These are phyloP conservation scores for Myioborus melanocephalus DNA, from an alignment of 2,797 vertebrate species.

Conservation along the genomic window DNA sequence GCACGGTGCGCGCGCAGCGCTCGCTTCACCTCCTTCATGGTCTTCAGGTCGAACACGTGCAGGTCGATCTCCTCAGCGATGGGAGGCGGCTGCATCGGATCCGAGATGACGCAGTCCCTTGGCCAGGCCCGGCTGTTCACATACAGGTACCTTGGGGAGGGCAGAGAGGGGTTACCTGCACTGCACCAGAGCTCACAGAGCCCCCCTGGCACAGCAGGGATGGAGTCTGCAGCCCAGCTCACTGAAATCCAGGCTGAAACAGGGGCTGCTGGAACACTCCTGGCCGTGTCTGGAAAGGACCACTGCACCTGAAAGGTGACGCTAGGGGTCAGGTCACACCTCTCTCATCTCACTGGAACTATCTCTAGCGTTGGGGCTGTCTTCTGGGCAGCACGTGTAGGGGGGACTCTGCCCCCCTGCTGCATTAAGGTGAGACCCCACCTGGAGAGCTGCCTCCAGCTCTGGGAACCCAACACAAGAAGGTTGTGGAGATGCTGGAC, in stretches of 20 bases:
- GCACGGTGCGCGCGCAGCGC: conserved; percentile 90
- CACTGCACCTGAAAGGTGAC: no score
- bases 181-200: fast-evolving
- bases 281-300: neutral
- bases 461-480: neutral
- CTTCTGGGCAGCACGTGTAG: neutral
- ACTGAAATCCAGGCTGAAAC: neutral
- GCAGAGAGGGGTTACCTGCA: neutral
- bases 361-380: neutral
- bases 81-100: conserved; percentile 94
- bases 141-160: conserved; percentile 86
- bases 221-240: neutral
- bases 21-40: conserved; percentile 88
- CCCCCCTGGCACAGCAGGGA: neutral
- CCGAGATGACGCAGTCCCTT: conserved; percentile 85
- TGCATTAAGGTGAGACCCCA: neutral
- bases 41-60: conserved; percentile 94
- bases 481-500: neutral
- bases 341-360: neutral
- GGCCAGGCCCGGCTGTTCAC: conserved; percentile 98
- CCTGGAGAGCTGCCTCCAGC: neutral
- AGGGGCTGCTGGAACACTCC: neutral
- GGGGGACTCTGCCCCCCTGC: neutral
- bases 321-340: neutral
- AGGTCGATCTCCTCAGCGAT: conserved; percentile 96